These are phyloP conservation scores for Podarcis raffonei DNA, from an alignment of 2,113 vertebrate species.

Conservation along the genomic window DNA sequence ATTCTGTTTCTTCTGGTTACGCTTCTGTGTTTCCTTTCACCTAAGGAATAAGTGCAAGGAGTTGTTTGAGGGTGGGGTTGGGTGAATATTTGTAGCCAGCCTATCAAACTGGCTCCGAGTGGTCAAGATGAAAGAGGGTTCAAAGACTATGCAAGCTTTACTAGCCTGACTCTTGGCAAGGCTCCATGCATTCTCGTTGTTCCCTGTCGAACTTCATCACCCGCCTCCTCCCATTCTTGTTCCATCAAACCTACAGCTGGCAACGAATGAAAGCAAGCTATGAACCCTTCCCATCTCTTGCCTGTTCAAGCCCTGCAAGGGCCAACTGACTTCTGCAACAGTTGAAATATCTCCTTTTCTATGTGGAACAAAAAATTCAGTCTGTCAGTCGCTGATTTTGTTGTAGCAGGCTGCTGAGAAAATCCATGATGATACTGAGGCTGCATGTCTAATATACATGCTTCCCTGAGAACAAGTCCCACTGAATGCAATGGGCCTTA, in stretches of 20 bases:
- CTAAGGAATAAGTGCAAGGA: not conserved
- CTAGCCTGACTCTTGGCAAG: slow-evolving; percentile 25
- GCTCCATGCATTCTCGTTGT: slow-evolving; percentile 25
- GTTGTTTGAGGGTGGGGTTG: not conserved
- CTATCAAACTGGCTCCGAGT: not conserved
- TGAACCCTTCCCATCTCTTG: not conserved
- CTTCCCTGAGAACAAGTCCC: no score
- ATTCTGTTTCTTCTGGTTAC: fast-evolving
- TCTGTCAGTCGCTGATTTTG: no score
- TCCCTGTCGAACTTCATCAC: not conserved
- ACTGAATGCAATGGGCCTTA: no score
- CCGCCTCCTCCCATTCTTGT: slow-evolving; percentile 3
- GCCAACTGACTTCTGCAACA: not conserved
- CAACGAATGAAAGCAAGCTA: not conserved
- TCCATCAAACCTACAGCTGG: not conserved
- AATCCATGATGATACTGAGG: not conserved
- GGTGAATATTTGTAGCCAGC: not conserved
- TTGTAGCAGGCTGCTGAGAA: not conserved
- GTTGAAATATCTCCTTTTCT: not conserved
- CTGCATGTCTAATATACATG: no score
- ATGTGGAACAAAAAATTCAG: not conserved
- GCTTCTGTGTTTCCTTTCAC: fast-evolving
- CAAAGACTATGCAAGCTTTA: fast-evolving
- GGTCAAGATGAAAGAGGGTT: not conserved
- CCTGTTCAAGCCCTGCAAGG: not conserved